phyloP scores from a whole-genome alignment of 2,888 invertebrate genomes.

The Sarcophaga carnaria region DNA sequence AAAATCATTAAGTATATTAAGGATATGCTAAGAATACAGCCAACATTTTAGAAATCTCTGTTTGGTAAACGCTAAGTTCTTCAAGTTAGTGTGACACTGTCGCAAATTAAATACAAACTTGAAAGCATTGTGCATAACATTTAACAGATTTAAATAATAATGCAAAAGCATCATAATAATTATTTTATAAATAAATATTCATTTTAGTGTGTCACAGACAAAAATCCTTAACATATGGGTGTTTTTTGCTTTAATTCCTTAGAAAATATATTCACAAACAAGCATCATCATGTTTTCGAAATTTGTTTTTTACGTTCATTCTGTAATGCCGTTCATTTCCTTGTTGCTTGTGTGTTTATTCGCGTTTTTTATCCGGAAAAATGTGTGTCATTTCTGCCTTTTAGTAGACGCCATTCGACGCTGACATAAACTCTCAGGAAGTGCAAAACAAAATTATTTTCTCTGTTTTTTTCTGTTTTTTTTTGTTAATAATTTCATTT shows the following conservation, averaged over 20 bases:
- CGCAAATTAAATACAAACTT: no score
- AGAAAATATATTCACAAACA: conserved; percentile 42
- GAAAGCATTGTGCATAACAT: no score
- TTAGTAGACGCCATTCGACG: conserved; percentile 10
- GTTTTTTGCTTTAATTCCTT: conserved; percentile 12
- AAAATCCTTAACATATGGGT: conserved; percentile 14
- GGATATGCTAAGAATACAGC: no score
- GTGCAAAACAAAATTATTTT: conserved; percentile 43
- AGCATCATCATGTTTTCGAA: conserved; percentile 40
- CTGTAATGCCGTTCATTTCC: conserved; percentile 29
- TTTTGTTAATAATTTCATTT: conserved; percentile 31
- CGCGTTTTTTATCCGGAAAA: conserved; percentile 9
- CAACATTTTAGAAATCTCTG: no score
- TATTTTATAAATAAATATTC: conserved; percentile 62
- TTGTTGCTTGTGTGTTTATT: conserved; percentile 11
- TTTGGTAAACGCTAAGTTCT: no score
- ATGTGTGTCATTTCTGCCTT: conserved; percentile 59
- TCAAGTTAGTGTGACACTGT: no score
- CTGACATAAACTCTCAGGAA: conserved; percentile 34
- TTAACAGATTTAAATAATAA: conserved; percentile 6
- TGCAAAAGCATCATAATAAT: conserved; percentile 11
- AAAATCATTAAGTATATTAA: no score
- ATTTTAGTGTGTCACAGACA: conserved; percentile 57
- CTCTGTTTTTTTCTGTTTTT: conserved; percentile 23
- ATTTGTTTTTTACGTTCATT: conserved; percentile 24